phyloP scores from a whole-genome alignment of 37 sponge, comb jelly and placozoan genomes.

The Beroe forskalii region DNA sequence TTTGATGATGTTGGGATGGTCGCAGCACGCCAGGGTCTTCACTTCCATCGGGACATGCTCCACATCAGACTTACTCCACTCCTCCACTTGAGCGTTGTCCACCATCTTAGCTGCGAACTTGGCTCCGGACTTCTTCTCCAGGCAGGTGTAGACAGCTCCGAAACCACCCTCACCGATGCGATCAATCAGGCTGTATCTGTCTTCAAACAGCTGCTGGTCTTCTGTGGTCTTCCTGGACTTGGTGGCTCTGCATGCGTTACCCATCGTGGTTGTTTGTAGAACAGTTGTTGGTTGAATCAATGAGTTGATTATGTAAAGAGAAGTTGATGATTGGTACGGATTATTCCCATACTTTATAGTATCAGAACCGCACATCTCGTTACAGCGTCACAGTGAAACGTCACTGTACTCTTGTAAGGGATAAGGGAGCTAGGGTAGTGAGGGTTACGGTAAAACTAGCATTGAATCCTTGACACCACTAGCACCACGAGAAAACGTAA shows the following conservation, averaged over 20 bases:
- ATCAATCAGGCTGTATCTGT: slow-evolving; percentile 12
- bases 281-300: not conserved
- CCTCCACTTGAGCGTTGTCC: not conserved
- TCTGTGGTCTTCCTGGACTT: not conserved
- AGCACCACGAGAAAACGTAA: too few relatives aligned
- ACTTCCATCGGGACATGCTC: slow-evolving; percentile 60
- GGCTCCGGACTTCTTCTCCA: not conserved
- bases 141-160: slow-evolving; percentile 56
- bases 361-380: not conserved
- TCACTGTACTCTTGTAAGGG: not conserved
- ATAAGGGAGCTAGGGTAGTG: too few relatives aligned
- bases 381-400: not conserved
- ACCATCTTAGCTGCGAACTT: slow-evolving; percentile 26
- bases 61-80: slow-evolving; percentile 29
- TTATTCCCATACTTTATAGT: not conserved
- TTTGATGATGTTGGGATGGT: slow-evolving; percentile 56
- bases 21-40: slow-evolving; percentile 44
- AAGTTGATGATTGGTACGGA: not conserved
- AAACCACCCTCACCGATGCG: slow-evolving; percentile 48
- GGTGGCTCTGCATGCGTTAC: slow-evolving; percentile 21
- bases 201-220: not conserved
- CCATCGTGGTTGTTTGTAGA: not conserved
- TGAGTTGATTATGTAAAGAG: not conserved
- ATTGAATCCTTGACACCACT: not conserved
- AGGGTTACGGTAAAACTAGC: not conserved